A percentile compares a stretch with the other conserved stretches of the same genome.
Evolutionary conservation across 2,888 invertebrate genomes (phyloP).

Genomic region (Pollenia amentaria): DNA sequence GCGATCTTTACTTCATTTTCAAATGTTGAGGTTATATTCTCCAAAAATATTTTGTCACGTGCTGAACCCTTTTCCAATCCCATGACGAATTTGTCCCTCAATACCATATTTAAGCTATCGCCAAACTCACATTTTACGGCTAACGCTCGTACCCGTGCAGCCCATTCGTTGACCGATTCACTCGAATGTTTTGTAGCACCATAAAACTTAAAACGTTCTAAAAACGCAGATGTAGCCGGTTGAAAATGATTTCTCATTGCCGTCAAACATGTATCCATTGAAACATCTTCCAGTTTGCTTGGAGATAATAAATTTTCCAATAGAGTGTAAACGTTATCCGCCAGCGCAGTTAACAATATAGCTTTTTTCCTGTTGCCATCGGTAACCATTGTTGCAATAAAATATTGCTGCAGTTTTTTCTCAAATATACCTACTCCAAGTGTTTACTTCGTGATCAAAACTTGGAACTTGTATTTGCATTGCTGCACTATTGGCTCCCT

Average conservation of each 20-base stretch:
- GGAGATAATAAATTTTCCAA: slow-evolving; percentile 14
- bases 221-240: background rate
- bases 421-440: slow-evolving; percentile 18
- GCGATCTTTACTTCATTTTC: too few relatives aligned
- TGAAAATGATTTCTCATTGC: background rate
- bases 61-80: too few relatives aligned
- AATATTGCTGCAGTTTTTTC: slow-evolving; percentile 2
- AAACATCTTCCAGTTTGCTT: background rate
- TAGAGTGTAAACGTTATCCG: slow-evolving; percentile 7
- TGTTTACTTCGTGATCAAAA: slow-evolving; percentile 17
- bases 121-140: slow-evolving; percentile 7
- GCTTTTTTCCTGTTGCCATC: slow-evolving; percentile 10
- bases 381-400: background rate
- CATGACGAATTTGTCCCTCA: background rate
- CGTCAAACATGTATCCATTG: background rate
- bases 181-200: background rate
- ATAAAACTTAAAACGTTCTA: slow-evolving; percentile 14
- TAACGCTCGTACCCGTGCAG: slow-evolving; percentile 10
- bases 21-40: too few relatives aligned
- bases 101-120: background rate
- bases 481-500: slow-evolving; percentile 1
- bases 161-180: background rate
- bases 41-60: too few relatives aligned
- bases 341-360: slow-evolving; percentile 6
- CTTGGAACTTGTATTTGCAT: slow-evolving; percentile 2